A percentile compares a stretch with the other conserved stretches of the same genome.
Evolutionary conservation across 2,113 vertebrate species (phyloP).

Genomic region (Lycocorax pyrrhopterus): DNA sequence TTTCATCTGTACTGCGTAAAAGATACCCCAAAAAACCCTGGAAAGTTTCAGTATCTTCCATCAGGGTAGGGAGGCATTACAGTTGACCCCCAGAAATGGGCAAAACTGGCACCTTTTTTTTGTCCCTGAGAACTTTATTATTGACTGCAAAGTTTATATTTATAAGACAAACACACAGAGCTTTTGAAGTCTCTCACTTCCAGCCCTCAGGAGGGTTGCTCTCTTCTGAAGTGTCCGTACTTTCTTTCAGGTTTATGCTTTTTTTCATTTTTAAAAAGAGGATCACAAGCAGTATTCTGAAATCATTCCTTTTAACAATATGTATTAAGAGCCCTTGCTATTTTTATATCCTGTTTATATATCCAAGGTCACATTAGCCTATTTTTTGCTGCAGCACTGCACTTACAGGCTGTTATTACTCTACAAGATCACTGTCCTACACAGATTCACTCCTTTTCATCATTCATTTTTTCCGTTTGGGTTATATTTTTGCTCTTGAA

Average conservation of each 20-base stretch:
- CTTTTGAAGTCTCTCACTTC: background rate
- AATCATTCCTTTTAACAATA: background rate
- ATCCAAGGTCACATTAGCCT: background rate
- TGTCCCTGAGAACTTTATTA: background rate
- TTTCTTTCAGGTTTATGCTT: background rate
- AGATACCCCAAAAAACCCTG: background rate
- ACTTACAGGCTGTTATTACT: background rate
- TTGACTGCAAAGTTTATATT: background rate
- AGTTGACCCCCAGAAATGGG: background rate
- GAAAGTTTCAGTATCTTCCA: background rate
- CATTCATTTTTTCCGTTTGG: background rate
- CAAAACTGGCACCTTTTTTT: background rate
- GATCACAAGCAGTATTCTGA: background rate
- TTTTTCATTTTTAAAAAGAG: background rate
- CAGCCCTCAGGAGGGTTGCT: background rate
- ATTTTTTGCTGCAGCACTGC: background rate
- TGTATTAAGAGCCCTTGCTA: background rate
- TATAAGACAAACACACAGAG: background rate
- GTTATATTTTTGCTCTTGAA: background rate
- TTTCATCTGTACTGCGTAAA: rapidly evolving
- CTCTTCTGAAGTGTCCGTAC: background rate
- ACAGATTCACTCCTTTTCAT: background rate
- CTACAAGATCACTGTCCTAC: background rate
- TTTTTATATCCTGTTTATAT: background rate
- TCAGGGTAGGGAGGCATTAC: background rate